These are phyloP conservation scores for Cryptosula pallasiana DNA, from an alignment of 2,888 invertebrate species.

Conservation along the genomic window DNA sequence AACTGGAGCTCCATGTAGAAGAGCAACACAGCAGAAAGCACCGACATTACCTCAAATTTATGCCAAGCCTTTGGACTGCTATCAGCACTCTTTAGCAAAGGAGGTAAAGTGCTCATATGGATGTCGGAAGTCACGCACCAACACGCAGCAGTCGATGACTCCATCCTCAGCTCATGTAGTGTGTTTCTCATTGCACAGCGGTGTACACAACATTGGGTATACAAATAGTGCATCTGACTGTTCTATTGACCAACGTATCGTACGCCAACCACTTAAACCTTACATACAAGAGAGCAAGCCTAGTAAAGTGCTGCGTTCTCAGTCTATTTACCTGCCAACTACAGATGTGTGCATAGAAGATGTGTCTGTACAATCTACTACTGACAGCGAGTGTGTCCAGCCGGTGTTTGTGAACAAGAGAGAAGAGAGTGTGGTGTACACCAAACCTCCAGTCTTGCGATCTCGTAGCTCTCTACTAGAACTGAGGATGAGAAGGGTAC, in stretches of 20 bases:
- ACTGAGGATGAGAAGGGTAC: constrained; percentile 9
- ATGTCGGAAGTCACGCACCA: background rate
- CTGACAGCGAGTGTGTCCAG: background rate
- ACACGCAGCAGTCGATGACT: background rate
- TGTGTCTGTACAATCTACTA: background rate
- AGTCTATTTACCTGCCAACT: background rate
- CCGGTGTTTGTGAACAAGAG: no score
- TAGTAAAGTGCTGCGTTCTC: background rate
- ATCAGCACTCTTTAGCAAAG: background rate
- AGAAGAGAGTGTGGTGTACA: no score
- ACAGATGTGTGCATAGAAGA: background rate
- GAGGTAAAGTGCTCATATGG: background rate
- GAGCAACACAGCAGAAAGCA: background rate
- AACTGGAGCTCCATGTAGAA: background rate
- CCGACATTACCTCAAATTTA: background rate
- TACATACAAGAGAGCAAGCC: background rate
- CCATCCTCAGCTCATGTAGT: constrained; percentile 7
- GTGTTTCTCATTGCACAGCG: background rate
- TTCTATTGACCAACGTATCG: background rate
- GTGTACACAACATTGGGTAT: background rate
- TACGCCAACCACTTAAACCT: background rate
- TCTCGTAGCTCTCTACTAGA: background rate
- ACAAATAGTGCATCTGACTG: no score
- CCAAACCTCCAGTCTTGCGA: background rate
- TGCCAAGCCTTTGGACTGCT: background rate